A percentile compares a stretch with the other conserved stretches of the same genome.
Evolutionary conservation across 2,113 vertebrate species (phyloP).

Genomic region (Aythya baeri): DNA sequence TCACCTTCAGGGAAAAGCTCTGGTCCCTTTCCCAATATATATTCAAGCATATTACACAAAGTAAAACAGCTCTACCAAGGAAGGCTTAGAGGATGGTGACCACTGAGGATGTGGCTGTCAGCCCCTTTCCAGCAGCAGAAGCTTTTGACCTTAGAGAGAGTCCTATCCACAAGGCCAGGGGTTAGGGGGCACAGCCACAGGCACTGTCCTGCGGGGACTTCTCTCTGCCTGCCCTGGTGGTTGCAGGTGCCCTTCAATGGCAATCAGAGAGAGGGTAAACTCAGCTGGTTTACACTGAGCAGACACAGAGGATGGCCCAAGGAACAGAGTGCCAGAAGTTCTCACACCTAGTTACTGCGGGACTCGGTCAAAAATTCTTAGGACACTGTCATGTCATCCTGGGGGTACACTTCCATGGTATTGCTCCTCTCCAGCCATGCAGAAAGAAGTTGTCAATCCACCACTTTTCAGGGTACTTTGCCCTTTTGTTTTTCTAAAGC

Average conservation of each 20-base stretch:
- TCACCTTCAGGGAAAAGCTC: background rate
- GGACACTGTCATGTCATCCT: background rate
- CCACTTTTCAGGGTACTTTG: conserved; percentile 1
- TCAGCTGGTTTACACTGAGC: background rate
- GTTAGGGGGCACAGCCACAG: background rate
- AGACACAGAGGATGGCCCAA: background rate
- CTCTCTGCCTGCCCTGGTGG: background rate
- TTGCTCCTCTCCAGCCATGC: background rate
- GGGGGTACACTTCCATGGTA: background rate
- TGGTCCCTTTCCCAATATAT: background rate
- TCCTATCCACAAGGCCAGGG: rapidly evolving
- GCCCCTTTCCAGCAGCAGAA: background rate
- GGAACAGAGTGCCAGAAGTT: background rate
- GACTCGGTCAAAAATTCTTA: background rate
- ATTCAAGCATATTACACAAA: background rate
- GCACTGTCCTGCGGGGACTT: background rate
- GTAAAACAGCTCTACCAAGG: background rate
- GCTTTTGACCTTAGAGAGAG: background rate
- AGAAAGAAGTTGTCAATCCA: background rate
- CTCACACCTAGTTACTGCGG: background rate
- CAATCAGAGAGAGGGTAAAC: background rate
- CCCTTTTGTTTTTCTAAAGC: conserved; percentile 21
- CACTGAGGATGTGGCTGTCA: background rate
- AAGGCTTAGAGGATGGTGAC: background rate
- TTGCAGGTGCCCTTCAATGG: background rate